Base-by-base conservation (phyloP, 2,888 invertebrate species). In the Rhamphomyia laevipes region DNA sequence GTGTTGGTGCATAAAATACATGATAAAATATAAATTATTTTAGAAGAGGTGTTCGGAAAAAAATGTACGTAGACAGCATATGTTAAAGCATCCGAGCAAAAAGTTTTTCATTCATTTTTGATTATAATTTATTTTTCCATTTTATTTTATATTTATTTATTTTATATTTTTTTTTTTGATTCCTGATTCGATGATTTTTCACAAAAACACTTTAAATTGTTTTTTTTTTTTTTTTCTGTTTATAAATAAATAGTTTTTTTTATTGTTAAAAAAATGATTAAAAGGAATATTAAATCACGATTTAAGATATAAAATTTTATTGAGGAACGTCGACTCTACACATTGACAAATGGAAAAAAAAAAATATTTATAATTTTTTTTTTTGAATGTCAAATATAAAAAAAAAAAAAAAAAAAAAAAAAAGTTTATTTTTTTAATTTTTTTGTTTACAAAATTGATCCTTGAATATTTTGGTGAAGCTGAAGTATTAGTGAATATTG, bases 11-110 rank as follows among this genome's bases (percentile, higher is more conserved):
- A 35, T 13, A 35, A 35, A 35, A 35, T 35, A 7, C 13, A 35
- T n/a, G n/a, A 35, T n/a, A n/a, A 35, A 35, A 35, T n/a, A n/a
- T 35, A 35, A 35, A 35, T 35, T 35, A 35, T 35, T 35, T n/a
- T 35, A 27, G 23, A 27, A 9, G 23, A 27, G 23, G 23, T 35
- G n/a, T 35, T 35, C n/a, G n/a, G n/a, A 35, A 35, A 35, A n/a
- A 35, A 41, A 41, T 6, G 12, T 18, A 51, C 27, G 51, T 53
- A 54, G 61, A 59, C 59, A 61, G 61, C 59, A 59, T 61, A 62
- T 62, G 58, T 61, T 57, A 59, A 27, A 62, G 61, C 61, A 61
- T 59, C 61, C 62, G 63, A 62, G 62, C 63, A 63, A 62, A 58
- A 56, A 27, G 30, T 49, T 30, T 35, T 51, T 47, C 23, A 27